Percentiles rank a stretch among this genome's conserved stretches.
Evolutionary conservation across 2,797 vertebrate genomes (phyloP).

Genomic region (Lutjanus campechanus): DNA sequence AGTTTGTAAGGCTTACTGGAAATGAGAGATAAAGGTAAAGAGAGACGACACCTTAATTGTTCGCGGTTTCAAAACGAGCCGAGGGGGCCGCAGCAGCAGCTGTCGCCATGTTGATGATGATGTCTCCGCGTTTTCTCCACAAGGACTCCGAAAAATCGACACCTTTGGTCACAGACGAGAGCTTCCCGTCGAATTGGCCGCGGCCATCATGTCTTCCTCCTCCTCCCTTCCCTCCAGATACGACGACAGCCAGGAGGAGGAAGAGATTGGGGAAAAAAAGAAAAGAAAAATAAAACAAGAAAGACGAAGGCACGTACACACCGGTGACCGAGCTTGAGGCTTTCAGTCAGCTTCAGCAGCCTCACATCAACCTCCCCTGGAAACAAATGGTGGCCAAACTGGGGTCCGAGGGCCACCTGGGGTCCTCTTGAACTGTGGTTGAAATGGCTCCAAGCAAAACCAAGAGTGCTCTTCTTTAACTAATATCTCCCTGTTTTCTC

Average conservation of each 20-base stretch:
- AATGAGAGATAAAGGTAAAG: conserved; percentile 4
- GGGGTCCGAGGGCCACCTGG: conserved; percentile 28
- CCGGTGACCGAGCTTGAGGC: conserved; percentile 30
- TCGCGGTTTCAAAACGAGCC: conserved; percentile 49
- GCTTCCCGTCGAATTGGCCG: background rate
- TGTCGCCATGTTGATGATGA: conserved; percentile 78
- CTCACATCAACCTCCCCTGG: conserved; percentile 25
- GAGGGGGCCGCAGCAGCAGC: conserved; percentile 51
- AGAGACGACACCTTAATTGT: conserved; percentile 73
- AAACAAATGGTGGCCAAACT: conserved; percentile 32
- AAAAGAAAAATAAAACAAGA: background rate
- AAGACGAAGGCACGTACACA: background rate
- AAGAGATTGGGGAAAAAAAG: no score
- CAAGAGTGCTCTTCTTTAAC: background rate
- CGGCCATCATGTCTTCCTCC: conserved; percentile 4
- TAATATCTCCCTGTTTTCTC: no score
- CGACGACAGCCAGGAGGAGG: background rate
- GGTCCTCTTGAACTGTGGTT: conserved; percentile 1
- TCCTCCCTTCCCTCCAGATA: background rate
- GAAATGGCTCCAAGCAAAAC: background rate
- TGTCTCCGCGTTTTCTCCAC: conserved; percentile 54
- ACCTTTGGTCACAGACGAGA: conserved; percentile 15
- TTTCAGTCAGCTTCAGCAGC: background rate
- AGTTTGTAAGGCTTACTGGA: background rate
- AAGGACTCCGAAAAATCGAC: conserved; percentile 33